Percentiles rank a stretch among this genome's conserved stretches.
These are phyloP conservation scores for Neocloeon triangulifer DNA, from an alignment of 1,140 invertebrate species.

Conservation along the genomic window DNA sequence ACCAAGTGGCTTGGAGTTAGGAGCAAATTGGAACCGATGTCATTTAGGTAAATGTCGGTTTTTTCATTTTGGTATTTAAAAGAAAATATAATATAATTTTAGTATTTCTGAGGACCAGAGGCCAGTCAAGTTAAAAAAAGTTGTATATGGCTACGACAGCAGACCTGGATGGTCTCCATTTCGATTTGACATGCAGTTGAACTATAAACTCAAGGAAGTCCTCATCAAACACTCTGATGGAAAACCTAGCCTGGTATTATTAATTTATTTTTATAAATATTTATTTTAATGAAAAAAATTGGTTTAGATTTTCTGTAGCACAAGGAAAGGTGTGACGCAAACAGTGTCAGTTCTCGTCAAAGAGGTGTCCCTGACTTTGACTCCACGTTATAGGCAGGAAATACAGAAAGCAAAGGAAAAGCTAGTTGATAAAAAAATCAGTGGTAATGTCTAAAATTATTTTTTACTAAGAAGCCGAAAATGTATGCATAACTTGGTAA, in stretches of 20 bases:
- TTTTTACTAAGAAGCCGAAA: background rate
- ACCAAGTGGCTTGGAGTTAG: constrained; percentile 37
- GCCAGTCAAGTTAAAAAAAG: constrained; percentile 43
- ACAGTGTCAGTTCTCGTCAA: constrained; percentile 34
- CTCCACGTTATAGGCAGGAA: constrained; percentile 23
- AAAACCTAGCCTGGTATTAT: constrained; percentile 44
- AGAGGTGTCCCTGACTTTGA: constrained; percentile 29
- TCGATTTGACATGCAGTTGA: constrained; percentile 51
- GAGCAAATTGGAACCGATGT: too few species aligned
- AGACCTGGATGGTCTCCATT: constrained; percentile 28
- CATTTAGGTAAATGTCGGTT: too few species aligned
- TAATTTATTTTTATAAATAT: background rate
- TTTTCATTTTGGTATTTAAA: too few species aligned
- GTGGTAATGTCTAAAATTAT: constrained; percentile 19
- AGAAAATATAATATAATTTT: too few species aligned
- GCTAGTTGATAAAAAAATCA: constrained; percentile 33
- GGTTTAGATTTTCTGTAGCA: constrained; percentile 47
- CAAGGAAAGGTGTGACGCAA: constrained; percentile 44
- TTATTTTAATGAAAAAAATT: background rate
- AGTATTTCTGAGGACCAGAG: constrained; percentile 44
- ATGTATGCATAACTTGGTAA: too few species aligned
- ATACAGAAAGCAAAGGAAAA: constrained; percentile 22
- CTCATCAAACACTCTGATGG: constrained; percentile 43
- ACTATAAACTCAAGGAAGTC: constrained; percentile 42
- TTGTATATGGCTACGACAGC: constrained; percentile 44